Conservation (phyloP, 1,140 invertebrate genomes). For the Holotrichia oblita region DNA sequence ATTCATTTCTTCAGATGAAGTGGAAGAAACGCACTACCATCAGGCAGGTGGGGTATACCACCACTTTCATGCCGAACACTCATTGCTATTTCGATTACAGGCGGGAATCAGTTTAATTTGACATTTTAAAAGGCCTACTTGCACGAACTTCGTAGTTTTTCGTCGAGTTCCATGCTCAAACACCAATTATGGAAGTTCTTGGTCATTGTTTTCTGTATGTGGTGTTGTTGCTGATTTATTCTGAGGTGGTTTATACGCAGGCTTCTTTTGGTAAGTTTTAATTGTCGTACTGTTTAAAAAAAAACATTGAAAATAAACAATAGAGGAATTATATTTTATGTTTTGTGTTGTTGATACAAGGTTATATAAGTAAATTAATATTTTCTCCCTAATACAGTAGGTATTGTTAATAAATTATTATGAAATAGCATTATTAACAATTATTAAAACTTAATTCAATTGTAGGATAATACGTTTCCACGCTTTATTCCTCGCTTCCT, state of each 20-base stretch:
- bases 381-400: too few species aligned
- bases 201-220: constrained; percentile 8
- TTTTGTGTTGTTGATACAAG: neutral
- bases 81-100: neutral
- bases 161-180: neutral
- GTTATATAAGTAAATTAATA: too few species aligned
- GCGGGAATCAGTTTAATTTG: neutral
- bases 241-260: neutral
- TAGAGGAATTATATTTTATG: neutral
- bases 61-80: neutral
- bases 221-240: constrained; percentile 18
- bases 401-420: too few species aligned
- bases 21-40: neutral
- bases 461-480: too few species aligned
- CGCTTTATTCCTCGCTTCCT: too few species aligned
- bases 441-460: too few species aligned
- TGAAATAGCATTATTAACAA: too few species aligned
- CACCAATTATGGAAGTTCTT: constrained; percentile 22
- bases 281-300: neutral
- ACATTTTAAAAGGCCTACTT: constrained; percentile 14
- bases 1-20: neutral
- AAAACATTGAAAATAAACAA: neutral
- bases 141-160: neutral
- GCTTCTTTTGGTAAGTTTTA: constrained; percentile 13
- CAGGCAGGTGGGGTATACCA: neutral